Conservation (phyloP, 1,140 invertebrate genomes). For the Heliconius hermathena region DNA sequence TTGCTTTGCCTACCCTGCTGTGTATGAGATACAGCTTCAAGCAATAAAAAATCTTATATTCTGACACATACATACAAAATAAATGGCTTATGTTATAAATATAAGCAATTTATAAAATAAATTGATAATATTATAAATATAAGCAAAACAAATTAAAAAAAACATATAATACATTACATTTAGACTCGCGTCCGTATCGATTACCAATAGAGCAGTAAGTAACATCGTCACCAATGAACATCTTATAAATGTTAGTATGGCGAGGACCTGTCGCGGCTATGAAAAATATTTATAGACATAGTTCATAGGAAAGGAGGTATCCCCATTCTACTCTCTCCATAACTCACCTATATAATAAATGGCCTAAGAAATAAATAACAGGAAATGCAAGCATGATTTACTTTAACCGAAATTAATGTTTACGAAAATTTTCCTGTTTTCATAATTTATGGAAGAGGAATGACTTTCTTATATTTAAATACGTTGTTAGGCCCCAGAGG, state of each 20-base stretch:
- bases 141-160: not conserved
- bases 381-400: conserved; percentile 20
- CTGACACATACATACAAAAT: no score
- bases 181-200: not conserved
- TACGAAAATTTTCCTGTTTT: not conserved
- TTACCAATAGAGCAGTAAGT: not conserved
- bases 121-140: no score
- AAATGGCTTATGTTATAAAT: not conserved
- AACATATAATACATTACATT: not conserved
- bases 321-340: conserved; percentile 17
- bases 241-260: not conserved
- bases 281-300: not conserved
- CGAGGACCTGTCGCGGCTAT: not conserved
- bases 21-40: no score
- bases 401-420: conserved; percentile 18
- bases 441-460: not conserved
- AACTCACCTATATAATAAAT: conserved; percentile 39
- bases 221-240: not conserved
- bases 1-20: no score
- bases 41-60: no score
- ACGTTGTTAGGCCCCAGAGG: no score
- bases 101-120: no score
- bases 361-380: conserved; percentile 17
- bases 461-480: not conserved
- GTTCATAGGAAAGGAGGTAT: not conserved